Evolutionary conservation across 1,140 invertebrate genomes (phyloP).

Genomic region (Aphidius gifuensis): DNA sequence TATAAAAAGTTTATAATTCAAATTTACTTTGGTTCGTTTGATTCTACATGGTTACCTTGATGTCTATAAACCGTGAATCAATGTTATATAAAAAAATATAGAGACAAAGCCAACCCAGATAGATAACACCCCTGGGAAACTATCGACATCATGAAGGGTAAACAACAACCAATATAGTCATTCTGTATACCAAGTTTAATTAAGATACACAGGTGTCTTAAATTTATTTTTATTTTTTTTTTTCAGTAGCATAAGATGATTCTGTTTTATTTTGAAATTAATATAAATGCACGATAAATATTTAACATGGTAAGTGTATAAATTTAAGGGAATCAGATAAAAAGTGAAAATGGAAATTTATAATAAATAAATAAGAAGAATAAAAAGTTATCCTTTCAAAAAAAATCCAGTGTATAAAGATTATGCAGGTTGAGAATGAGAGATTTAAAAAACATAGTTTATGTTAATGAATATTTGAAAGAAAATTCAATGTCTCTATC

Average conservation of each 20-base stretch:
- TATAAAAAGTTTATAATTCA: too few relatives aligned
- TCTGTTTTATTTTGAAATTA: constrained; percentile 14
- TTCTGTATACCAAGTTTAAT: constrained; percentile 41
- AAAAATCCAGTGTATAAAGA: too few relatives aligned
- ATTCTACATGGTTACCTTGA: too few relatives aligned
- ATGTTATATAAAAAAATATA: background rate
- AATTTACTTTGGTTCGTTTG: too few relatives aligned
- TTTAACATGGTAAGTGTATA: constrained; percentile 8
- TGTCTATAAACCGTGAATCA: background rate
- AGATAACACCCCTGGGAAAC: constrained; percentile 44
- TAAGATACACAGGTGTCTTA: constrained; percentile 39
- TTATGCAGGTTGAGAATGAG: too few relatives aligned
- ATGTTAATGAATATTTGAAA: too few relatives aligned
- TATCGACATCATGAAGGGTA: constrained; percentile 22
- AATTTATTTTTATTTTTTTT: background rate
- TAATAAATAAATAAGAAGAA: too few relatives aligned
- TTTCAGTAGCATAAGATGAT: background rate
- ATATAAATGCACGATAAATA: constrained; percentile 20
- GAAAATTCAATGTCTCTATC: too few relatives aligned
- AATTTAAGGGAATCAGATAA: background rate
- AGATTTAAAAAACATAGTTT: too few relatives aligned
- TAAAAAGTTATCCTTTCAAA: too few relatives aligned
- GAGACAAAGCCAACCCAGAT: constrained; percentile 1
- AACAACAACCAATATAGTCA: constrained; percentile 24
- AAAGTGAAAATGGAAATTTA: background rate